Base-by-base conservation (phyloP, 2,888 invertebrate genomes). In the Nomada flava region DNA sequence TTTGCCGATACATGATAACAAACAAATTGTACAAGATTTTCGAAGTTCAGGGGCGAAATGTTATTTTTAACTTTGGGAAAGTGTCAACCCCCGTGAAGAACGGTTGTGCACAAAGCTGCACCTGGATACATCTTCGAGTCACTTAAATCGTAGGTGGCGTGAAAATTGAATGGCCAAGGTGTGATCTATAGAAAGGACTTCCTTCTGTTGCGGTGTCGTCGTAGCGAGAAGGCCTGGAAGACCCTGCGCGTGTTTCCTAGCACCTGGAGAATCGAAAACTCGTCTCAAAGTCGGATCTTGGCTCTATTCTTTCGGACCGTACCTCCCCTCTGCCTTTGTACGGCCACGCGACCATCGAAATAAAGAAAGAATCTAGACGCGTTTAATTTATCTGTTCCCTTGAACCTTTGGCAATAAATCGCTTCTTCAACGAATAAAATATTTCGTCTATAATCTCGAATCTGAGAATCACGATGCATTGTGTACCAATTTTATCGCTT, bases 101-200 rank as follows among this genome's bases (percentile, higher is more conserved):
- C 52, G 53, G 2, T 36, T 13, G 47, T 18, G 29, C 18, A 42
- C 52, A 13, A 47, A 79, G 78, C 85, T 67, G 82, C 87, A 90
- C 86, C 89, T 87, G 88, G 90, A 82, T 60, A 62, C 63, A 64
- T 63, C 70, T 52, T 68, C 75, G 88, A 88, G 89, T 91, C 90
- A 90, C 88, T 88, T 89, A 89, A 90, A 89, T 91, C 90, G 91
- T 91, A 90, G 91, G 90, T 90, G 91, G 92, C 91, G 89, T 89
- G 89, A 89, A 91, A 91, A 90, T 88, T 88, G 88, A 90, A 91
- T 88, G 85, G 84, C 75, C 85, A 82, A 82, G 75, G 76, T 83
- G 69, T 69, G 77, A 76, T 81, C 80, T 77, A 67, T 52, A 75
- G 83, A 82, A 80, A 81, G 70, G 74, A 67, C 57, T 57, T 63